Evolutionary conservation across 2,113 vertebrate genomes (phyloP).

Genomic region (Phoxinus phoxinus): DNA sequence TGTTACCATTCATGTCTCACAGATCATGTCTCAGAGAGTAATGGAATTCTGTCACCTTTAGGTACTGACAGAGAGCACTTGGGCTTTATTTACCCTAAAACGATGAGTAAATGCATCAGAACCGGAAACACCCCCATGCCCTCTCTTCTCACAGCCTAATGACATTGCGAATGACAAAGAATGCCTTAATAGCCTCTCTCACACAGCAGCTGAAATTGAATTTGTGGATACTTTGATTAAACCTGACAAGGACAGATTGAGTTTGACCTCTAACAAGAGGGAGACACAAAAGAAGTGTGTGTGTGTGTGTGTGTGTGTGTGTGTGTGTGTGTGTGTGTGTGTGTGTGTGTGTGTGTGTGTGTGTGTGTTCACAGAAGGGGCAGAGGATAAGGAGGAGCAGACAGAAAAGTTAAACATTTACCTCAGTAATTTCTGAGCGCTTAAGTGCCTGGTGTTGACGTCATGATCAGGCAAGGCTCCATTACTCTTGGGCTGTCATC

Average conservation of each 20-base stretch:
- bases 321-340: slow-evolving; percentile 9
- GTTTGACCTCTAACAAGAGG: slow-evolving; percentile 72
- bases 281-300: slow-evolving; percentile 54
- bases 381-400: slow-evolving; percentile 20
- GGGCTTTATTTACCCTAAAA: slow-evolving; percentile 34
- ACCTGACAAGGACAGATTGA: slow-evolving; percentile 76
- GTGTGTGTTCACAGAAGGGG: slow-evolving; percentile 32
- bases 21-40: background rate
- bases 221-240: slow-evolving; percentile 75
- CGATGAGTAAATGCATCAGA: slow-evolving; percentile 53
- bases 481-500: slow-evolving; percentile 32
- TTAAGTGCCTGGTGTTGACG: slow-evolving; percentile 30
- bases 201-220: slow-evolving; percentile 69
- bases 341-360: slow-evolving; percentile 35
- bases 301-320: background rate
- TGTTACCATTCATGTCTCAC: background rate
- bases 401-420: slow-evolving; percentile 34
- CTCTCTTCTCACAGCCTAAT: slow-evolving; percentile 57
- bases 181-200: slow-evolving; percentile 67
- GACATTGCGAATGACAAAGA: slow-evolving; percentile 55
- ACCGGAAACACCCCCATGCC: slow-evolving; percentile 59
- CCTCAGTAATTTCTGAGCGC: slow-evolving; percentile 30
- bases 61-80: slow-evolving; percentile 1
- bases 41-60: slow-evolving; percentile 9
- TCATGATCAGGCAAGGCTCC: slow-evolving; percentile 30